Percentiles rank a stretch among this genome's conserved stretches.
Evolutionary conservation across 2,888 invertebrate genomes (phyloP).

Genomic region (Carcina quercana): DNA sequence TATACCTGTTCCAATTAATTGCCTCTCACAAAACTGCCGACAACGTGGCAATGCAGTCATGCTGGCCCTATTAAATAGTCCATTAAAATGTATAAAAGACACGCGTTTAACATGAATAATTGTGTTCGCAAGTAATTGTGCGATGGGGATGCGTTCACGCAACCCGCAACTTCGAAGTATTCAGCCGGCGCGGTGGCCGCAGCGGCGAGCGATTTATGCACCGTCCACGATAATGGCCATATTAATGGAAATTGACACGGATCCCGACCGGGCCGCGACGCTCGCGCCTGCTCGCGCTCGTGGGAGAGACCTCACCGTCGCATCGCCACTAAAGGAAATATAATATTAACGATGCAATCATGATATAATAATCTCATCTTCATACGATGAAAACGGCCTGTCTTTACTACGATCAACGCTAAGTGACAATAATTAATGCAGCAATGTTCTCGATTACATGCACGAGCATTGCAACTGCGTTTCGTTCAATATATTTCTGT

Average conservation of each 20-base stretch:
- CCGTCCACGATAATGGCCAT: constrained; percentile 51
- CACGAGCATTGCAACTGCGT: no score
- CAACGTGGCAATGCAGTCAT: constrained; percentile 14
- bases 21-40: constrained; percentile 11
- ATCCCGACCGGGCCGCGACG: constrained; percentile 30
- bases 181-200: constrained; percentile 47
- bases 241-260: constrained; percentile 69
- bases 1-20: constrained; percentile 10
- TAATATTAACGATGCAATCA: constrained; percentile 62
- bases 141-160: constrained; percentile 2
- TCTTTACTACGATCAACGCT: constrained; percentile 35
- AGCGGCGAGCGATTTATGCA: constrained; percentile 56
- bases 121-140: constrained; percentile 21
- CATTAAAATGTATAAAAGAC: constrained; percentile 26
- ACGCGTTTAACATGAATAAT: constrained; percentile 24
- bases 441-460: no score
- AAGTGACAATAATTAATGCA: constrained; percentile 47
- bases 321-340: constrained; percentile 53
- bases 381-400: constrained; percentile 44
- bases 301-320: constrained; percentile 36
- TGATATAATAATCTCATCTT: constrained; percentile 57
- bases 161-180: constrained; percentile 4
- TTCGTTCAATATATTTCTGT: no score
- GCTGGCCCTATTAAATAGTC: constrained; percentile 20
- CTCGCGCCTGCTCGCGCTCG: constrained; percentile 24